Evolutionary conservation across 1,140 invertebrate species (phyloP).

Genomic region (Drosophila ercepeae): DNA sequence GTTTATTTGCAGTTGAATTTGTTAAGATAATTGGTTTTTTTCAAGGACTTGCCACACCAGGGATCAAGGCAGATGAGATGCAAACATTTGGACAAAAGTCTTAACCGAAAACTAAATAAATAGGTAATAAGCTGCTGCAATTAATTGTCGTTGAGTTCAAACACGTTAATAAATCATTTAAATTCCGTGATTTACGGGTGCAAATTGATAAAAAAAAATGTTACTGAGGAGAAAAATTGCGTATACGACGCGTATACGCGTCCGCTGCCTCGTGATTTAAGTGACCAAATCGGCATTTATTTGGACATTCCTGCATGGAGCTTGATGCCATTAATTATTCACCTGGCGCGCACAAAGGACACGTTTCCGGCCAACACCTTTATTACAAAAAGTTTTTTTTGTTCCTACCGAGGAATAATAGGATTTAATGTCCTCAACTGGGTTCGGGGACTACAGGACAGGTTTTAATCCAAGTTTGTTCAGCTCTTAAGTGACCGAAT

Average conservation of each 20-base stretch:
- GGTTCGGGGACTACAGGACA: conserved; percentile 3
- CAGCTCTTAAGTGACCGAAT: conserved; percentile 51
- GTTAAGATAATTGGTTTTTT: no score
- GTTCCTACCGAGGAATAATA: conserved; percentile 59
- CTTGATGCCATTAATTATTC: conserved; percentile 63
- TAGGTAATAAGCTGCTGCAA: neutral
- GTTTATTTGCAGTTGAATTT: no score
- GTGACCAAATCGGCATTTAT: conserved; percentile 1
- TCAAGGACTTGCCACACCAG: no score
- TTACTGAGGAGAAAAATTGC: conserved; percentile 12
- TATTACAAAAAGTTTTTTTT: conserved; percentile 26
- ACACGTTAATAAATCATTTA: neutral
- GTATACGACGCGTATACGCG: conserved; percentile 11
- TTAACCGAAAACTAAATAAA: neutral
- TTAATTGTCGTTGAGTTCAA: neutral
- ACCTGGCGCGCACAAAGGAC: conserved; percentile 44
- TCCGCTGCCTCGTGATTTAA: conserved; percentile 29
- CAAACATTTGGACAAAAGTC: no score
- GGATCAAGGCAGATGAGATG: no score
- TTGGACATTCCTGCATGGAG: conserved; percentile 6
- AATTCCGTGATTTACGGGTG: conserved; percentile 6
- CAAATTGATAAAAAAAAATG: conserved; percentile 6
- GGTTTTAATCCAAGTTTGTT: conserved; percentile 59
- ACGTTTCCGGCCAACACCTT: conserved; percentile 53
- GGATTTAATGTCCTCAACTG: conserved; percentile 64